A percentile compares a stretch with the other conserved stretches of the same genome.
Conservation (phyloP, 2,888 invertebrate genomes). For the Dioctria linearis region DNA sequence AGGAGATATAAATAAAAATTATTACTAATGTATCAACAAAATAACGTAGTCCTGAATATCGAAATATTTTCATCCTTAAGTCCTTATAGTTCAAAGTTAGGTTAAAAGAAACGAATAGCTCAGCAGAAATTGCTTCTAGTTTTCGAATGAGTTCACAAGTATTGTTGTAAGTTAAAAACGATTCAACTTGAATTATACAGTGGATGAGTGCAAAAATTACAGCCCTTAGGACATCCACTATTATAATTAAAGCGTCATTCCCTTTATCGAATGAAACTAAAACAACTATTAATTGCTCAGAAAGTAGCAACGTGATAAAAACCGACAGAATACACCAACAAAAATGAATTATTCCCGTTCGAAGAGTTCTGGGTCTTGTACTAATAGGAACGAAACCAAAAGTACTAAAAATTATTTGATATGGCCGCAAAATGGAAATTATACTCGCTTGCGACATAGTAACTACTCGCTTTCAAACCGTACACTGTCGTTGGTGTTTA, state of each 20-base stretch:
- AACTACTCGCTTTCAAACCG: no score
- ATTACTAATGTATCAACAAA: not conserved
- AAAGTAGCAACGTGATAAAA: not conserved
- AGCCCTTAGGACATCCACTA: not conserved
- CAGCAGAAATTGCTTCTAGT: not conserved
- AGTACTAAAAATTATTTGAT: no score
- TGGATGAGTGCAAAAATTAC: not conserved
- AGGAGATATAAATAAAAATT: not conserved
- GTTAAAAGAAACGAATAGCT: not conserved
- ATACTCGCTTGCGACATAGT: no score
- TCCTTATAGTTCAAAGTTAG: not conserved
- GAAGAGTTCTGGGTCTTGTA: not conserved
- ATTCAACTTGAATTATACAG: not conserved
- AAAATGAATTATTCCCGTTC: not conserved
- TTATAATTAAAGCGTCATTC: not conserved
- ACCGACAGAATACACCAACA: not conserved
- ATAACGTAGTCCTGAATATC: no score
- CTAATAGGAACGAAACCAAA: no score
- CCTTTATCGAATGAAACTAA: not conserved
- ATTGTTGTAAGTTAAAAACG: not conserved
- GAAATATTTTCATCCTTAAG: not conserved
- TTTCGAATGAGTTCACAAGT: not conserved
- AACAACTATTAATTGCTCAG: not conserved
- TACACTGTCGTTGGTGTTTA: no score
- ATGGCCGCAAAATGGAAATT: no score